These are phyloP conservation scores for Caranx ignobilis DNA, from an alignment of 2,113 vertebrate species.

Conservation along the genomic window DNA sequence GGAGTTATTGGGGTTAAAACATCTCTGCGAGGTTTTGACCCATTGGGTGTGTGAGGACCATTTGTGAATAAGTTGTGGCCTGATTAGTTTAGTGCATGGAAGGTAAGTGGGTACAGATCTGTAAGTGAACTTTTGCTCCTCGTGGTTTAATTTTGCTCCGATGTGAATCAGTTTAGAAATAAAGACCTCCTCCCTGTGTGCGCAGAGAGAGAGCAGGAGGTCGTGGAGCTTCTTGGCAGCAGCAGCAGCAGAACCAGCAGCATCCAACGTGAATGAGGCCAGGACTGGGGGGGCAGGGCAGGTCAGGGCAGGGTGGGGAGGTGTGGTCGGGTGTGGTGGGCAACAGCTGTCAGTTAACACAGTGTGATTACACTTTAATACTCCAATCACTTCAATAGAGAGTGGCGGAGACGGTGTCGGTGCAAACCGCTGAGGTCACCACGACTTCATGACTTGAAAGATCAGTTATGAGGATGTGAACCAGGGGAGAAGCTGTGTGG, in stretches of 20 bases:
- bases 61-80: conserved; percentile 1
- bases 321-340: background rate
- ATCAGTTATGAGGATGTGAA: background rate
- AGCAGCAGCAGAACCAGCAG: background rate
- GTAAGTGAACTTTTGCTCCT: conserved; percentile 18
- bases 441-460: background rate
- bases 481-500: background rate
- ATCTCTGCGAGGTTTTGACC: background rate
- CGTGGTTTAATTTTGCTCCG: background rate
- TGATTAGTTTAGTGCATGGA: conserved; percentile 11
- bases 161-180: conserved; percentile 14
- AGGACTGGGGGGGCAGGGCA: background rate
- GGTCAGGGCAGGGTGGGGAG: background rate
- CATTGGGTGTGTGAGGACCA: background rate
- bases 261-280: background rate
- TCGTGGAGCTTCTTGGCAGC: background rate
- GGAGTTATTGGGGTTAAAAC: conserved; percentile 56
- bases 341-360: background rate
- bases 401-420: background rate
- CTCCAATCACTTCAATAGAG: background rate
- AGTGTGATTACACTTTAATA: background rate
- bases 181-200: background rate
- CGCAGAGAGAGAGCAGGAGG: background rate
- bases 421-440: background rate
- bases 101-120: background rate